phyloP scores from a whole-genome alignment of 2,888 invertebrate genomes.

The Liodrosophila aerea region DNA sequence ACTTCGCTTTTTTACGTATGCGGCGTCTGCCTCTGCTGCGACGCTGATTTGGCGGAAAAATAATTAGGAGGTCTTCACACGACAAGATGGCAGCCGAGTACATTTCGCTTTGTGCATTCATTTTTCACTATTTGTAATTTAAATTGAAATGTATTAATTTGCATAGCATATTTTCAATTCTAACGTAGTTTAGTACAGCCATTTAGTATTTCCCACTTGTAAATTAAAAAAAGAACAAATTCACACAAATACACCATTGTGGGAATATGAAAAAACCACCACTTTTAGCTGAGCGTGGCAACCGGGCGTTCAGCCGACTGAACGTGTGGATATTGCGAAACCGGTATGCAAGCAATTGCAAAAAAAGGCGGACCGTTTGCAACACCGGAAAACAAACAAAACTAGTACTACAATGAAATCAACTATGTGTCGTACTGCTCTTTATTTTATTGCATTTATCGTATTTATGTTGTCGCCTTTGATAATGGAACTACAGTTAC shows the following conservation, averaged over 20 bases:
- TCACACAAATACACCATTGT: too few species aligned
- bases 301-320: background rate
- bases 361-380: background rate
- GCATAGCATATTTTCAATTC: too few species aligned
- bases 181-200: too few species aligned
- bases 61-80: conserved; percentile 32
- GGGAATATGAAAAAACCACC: too few species aligned
- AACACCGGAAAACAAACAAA: conserved; percentile 32
- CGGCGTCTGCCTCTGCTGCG: conserved; percentile 48
- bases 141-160: too few species aligned
- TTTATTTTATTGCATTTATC: conserved; percentile 5
- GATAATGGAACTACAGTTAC: conserved; percentile 17
- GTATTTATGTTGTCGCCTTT: background rate
- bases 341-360: conserved; percentile 6
- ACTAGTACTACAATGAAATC: conserved; percentile 1
- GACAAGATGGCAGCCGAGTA: conserved; percentile 44
- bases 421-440: background rate
- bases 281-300: too few species aligned
- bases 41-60: conserved; percentile 72
- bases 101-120: too few species aligned
- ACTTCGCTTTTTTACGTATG: conserved; percentile 64
- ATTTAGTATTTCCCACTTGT: too few species aligned
- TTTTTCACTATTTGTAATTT: too few species aligned
- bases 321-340: conserved; percentile 11
- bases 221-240: too few species aligned